Evolutionary conservation across 2,888 invertebrate genomes (phyloP).

Genomic region (Prostheceraeus crozeri): DNA sequence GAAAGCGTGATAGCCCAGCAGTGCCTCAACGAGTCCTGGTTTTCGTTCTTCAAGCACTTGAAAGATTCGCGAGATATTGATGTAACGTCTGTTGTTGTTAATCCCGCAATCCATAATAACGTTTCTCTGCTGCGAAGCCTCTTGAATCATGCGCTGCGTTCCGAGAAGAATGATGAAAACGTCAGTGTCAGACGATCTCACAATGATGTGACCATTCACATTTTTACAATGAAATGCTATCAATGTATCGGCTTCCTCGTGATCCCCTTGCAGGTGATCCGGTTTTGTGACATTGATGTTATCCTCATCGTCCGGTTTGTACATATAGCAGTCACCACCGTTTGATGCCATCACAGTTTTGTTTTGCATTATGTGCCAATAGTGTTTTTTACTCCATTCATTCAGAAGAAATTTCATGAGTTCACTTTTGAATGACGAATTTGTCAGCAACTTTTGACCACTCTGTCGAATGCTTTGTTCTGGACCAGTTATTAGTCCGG

Average conservation of each 20-base stretch:
- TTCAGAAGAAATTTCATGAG: no score
- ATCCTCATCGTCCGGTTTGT: no score
- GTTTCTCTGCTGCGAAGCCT: background rate
- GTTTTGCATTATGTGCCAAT: no score
- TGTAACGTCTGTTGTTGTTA: conserved; percentile 31
- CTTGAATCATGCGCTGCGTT: background rate
- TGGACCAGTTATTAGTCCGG: no score
- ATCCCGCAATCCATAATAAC: conserved; percentile 33
- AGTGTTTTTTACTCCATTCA: no score
- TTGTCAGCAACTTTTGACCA: no score
- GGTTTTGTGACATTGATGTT: no score
- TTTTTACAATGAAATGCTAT: conserved; percentile 26
- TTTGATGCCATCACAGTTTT: no score
- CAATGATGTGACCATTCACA: conserved; percentile 7
- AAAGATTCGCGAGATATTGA: conserved; percentile 30
- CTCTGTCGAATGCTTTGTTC: no score
- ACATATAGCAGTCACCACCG: no score
- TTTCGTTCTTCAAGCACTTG: conserved; percentile 4
- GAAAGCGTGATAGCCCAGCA: conserved; percentile 32
- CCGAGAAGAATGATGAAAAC: conserved; percentile 32
- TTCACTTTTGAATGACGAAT: no score
- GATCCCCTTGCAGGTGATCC: no score
- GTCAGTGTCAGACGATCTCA: conserved; percentile 33
- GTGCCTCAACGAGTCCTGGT: conserved; percentile 22
- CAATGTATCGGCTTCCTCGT: conserved; percentile 34